A percentile compares a stretch with the other conserved stretches of the same genome.
phyloP scores from a whole-genome alignment of 64 coral and sea anemone species.

The Pocillopora damicornis region DNA sequence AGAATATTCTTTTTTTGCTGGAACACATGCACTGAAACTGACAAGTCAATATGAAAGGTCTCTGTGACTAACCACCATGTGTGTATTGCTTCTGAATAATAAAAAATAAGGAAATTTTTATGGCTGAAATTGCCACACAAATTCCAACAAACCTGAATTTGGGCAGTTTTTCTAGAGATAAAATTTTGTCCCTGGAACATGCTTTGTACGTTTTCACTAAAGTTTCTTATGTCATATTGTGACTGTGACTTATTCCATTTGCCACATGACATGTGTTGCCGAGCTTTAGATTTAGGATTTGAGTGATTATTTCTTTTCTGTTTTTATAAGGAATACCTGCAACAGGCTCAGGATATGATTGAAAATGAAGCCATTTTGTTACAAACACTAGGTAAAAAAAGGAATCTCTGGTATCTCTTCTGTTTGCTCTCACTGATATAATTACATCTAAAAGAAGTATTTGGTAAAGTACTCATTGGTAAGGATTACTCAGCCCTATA shows the following conservation, averaged over 20 bases:
- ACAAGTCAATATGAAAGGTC: too few relatives aligned
- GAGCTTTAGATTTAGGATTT: neutral
- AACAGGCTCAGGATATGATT: conserved; percentile 97
- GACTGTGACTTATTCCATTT: too few relatives aligned
- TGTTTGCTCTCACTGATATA: too few relatives aligned
- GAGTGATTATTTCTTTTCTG: neutral
- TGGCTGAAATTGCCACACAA: neutral
- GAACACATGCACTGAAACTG: too few relatives aligned
- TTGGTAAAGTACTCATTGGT: too few relatives aligned
- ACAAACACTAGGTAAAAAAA: conserved; percentile 80
- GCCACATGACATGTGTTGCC: neutral
- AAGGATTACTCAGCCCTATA: too few relatives aligned
- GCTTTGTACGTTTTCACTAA: neutral
- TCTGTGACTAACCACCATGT: too few relatives aligned
- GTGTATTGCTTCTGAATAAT: neutral
- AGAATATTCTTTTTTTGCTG: too few relatives aligned
- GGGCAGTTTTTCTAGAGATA: too few relatives aligned
- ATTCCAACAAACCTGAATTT: too few relatives aligned
- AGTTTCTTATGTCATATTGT: too few relatives aligned
- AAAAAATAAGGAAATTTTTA: neutral
- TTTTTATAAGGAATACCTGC: conserved; percentile 78
- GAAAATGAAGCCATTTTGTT: conserved; percentile 98
- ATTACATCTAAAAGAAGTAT: too few relatives aligned
- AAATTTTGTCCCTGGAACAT: neutral
- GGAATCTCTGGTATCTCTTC: neutral